Evolutionary conservation across 2,888 invertebrate species (phyloP).

Genomic region (Cataglyphis altisquamis): DNA sequence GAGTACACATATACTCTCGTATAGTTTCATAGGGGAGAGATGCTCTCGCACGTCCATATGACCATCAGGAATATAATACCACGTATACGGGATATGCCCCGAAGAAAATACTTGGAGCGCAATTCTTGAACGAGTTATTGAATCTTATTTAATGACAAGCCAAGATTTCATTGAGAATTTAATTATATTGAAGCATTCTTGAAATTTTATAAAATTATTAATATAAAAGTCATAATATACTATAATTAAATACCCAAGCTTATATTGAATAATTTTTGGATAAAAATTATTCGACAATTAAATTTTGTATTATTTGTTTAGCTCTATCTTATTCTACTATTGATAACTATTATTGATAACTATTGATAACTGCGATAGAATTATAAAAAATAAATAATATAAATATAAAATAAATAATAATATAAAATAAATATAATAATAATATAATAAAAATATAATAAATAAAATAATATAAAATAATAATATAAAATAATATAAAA

Average conservation of each 20-base stretch:
- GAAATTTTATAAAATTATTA: not conserved
- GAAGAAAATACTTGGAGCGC: slow-evolving; percentile 33
- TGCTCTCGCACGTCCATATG: slow-evolving; percentile 33
- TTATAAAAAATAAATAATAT: not conserved
- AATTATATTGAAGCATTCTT: not conserved
- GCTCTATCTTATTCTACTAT: not conserved
- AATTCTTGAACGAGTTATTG: slow-evolving; percentile 24
- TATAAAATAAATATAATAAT: no score
- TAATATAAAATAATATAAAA: no score
- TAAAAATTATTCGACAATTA: not conserved
- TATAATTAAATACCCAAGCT: not conserved
- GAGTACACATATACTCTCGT: not conserved
- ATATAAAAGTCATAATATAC: not conserved
- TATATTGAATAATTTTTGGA: not conserved
- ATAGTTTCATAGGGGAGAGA: slow-evolving; percentile 45
- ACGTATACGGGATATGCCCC: not conserved
- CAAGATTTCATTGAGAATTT: not conserved
- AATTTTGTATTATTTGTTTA: not conserved
- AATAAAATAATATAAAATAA: no score
- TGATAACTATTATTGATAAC: not conserved
- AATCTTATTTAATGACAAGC: slow-evolving; percentile 12
- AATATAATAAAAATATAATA: no score
- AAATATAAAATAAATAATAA: no score
- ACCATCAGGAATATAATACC: slow-evolving; percentile 41
- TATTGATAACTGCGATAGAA: not conserved